phyloP scores from a whole-genome alignment of 2,797 vertebrate species.

The Carduelis carduelis region DNA sequence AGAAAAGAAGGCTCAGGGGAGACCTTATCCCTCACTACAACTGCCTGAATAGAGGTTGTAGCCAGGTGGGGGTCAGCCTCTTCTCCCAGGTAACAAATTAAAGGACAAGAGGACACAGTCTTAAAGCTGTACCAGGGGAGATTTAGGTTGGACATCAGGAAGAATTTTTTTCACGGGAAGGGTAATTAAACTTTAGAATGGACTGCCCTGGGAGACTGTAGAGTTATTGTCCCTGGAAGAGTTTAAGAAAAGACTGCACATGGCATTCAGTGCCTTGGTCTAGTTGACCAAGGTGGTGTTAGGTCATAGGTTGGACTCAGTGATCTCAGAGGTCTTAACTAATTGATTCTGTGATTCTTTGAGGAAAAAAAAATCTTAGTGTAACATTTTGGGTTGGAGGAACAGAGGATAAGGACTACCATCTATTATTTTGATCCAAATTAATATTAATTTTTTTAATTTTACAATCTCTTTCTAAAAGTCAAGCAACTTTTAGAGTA shows the following conservation, averaged over 20 bases:
- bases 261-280: background rate
- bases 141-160: background rate
- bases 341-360: background rate
- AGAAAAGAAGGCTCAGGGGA: background rate
- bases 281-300: background rate
- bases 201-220: fast-evolving
- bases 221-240: background rate
- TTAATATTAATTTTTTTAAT: background rate
- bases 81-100: background rate
- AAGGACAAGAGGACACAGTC: background rate
- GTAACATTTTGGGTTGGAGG: background rate
- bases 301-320: background rate
- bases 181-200: background rate
- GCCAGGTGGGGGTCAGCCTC: background rate
- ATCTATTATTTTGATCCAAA: background rate
- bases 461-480: background rate
- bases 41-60: background rate
- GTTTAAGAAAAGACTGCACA: background rate
- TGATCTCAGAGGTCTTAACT: background rate
- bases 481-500: background rate
- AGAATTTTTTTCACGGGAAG: background rate
- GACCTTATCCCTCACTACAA: background rate
- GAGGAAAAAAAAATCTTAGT: background rate
- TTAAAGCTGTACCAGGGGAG: background rate
- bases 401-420: background rate